These are phyloP conservation scores for Lamellibrachia satsuma DNA, from an alignment of 2,888 invertebrate species.

Conservation along the genomic window DNA sequence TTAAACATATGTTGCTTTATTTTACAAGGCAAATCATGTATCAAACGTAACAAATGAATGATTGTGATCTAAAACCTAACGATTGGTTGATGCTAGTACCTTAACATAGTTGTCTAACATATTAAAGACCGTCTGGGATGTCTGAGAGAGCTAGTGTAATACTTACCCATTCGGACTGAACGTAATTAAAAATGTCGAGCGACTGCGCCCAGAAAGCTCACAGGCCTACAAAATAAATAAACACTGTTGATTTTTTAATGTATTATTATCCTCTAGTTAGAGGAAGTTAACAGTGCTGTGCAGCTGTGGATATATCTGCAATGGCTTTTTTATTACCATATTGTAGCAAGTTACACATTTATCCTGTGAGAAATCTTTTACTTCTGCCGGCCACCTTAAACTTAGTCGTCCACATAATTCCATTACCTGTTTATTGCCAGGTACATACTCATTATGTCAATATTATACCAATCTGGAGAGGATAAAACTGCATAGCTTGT, in stretches of 20 bases:
- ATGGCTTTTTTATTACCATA: no score
- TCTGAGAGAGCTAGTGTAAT: constrained; percentile 25
- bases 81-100: no score
- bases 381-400: constrained; percentile 20
- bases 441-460: not conserved
- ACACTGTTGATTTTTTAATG: not conserved
- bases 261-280: not conserved
- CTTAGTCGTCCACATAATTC: not conserved
- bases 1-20: no score
- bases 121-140: not conserved
- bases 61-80: no score
- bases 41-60: no score
- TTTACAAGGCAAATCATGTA: no score
- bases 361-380: not conserved
- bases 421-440: not conserved
- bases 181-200: constrained; percentile 86
- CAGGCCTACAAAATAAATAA: constrained; percentile 55
- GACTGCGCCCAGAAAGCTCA: constrained; percentile 73
- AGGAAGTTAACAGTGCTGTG: not conserved
- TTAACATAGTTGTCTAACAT: not conserved
- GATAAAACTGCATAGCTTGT: not conserved
- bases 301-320: no score
- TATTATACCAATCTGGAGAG: constrained; percentile 8
- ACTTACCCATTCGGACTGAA: constrained; percentile 87
- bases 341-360: not conserved